These are phyloP conservation scores for Syngnathus rostellatus DNA, from an alignment of 2,797 vertebrate genomes.

Conservation along the genomic window DNA sequence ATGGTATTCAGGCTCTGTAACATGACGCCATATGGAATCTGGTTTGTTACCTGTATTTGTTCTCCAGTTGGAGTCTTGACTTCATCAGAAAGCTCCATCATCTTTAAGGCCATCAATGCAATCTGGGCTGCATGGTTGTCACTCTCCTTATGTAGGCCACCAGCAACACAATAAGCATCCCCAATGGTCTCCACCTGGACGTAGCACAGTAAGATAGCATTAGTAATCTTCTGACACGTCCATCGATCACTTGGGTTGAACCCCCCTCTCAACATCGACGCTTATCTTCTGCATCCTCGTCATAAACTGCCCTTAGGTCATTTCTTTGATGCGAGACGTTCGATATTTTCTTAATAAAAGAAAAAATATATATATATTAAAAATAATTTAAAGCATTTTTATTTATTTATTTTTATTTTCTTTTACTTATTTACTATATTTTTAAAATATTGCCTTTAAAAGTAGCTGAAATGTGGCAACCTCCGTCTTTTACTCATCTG, in stretches of 20 bases:
- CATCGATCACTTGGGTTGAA: background rate
- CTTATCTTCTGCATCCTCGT: background rate
- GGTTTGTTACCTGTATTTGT: conserved; percentile 81
- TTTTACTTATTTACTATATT: no score
- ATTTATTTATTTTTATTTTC: no score
- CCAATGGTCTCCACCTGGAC: conserved; percentile 96
- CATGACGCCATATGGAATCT: background rate
- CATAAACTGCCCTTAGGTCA: no score
- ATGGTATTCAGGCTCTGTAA: no score
- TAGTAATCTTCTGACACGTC: background rate
- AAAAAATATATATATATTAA: no score
- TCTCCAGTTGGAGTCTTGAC: conserved; percentile 93
- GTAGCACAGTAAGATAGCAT: background rate
- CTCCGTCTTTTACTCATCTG: background rate
- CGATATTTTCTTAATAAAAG: no score
- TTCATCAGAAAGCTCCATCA: conserved; percentile 94
- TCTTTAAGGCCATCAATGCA: conserved; percentile 93
- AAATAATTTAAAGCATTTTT: no score
- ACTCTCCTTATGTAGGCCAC: conserved; percentile 90
- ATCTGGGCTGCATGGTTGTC: conserved; percentile 90
- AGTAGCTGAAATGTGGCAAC: background rate
- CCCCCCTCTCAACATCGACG: background rate
- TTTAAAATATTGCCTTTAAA: background rate
- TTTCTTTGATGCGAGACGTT: no score
- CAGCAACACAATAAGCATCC: conserved; percentile 95